These are phyloP conservation scores for Crypturellus undulatus DNA, from an alignment of 2,113 vertebrate species.

Conservation along the genomic window DNA sequence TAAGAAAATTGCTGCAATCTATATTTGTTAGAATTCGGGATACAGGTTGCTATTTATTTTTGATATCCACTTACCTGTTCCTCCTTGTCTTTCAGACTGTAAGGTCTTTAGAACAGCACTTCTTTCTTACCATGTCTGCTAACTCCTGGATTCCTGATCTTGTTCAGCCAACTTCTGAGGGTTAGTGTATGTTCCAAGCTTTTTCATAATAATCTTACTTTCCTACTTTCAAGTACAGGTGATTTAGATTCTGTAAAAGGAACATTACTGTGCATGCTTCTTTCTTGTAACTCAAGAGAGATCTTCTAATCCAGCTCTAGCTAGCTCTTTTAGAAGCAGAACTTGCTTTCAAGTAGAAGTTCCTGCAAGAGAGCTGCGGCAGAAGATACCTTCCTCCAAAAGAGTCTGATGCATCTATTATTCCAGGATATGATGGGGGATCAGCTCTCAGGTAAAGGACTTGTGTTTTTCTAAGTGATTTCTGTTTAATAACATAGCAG, in stretches of 20 bases:
- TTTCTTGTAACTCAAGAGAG: conserved; percentile 17
- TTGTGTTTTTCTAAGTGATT: neutral
- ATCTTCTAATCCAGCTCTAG: neutral
- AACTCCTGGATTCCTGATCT: neutral
- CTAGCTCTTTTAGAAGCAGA: neutral
- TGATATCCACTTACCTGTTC: neutral
- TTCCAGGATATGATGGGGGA: neutral
- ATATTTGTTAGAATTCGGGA: neutral
- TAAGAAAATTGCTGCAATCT: conserved; percentile 12
- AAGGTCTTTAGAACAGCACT: conserved; percentile 14
- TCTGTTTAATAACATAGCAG: neutral
- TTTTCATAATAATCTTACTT: conserved; percentile 36
- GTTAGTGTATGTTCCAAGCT: neutral
- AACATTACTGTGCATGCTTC: conserved; percentile 22
- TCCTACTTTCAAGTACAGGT: conserved; percentile 14
- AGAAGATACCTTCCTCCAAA: neutral
- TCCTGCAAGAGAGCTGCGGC: neutral
- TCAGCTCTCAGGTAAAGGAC: neutral
- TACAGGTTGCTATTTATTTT: conserved; percentile 62
- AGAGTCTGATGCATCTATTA: neutral
- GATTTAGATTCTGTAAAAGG: neutral
- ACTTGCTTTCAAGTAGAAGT: neutral
- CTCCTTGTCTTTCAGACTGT: neutral
- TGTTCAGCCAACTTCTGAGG: neutral
- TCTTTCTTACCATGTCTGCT: conserved; percentile 2